phyloP scores from a whole-genome alignment of 2,888 invertebrate genomes.

The Catonia carolina region DNA sequence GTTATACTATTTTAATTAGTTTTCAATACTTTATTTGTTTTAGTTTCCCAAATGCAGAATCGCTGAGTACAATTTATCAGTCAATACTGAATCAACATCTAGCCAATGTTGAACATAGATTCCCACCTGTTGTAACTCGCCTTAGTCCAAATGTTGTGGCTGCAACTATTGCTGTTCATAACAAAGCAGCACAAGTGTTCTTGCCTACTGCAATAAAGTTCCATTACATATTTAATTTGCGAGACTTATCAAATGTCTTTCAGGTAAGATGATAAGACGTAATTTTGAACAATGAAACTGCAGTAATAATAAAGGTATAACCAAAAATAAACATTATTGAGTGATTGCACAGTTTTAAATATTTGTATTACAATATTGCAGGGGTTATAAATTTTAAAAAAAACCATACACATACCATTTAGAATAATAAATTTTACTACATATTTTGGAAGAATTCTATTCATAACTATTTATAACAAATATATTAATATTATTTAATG shows the following conservation, averaged over 20 bases:
- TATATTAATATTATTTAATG: no score
- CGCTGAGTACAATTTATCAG: slow-evolving; percentile 80
- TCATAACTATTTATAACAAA: no score
- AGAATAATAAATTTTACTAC: no score
- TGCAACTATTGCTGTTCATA: slow-evolving; percentile 78
- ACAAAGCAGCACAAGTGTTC: slow-evolving; percentile 79
- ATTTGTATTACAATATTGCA: not conserved
- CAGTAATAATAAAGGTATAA: no score
- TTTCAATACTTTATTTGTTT: no score
- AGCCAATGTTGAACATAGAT: slow-evolving; percentile 72
- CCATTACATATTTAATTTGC: slow-evolving; percentile 91
- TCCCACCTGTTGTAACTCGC: slow-evolving; percentile 60
- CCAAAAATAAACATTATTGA: no score
- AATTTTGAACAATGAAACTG: not conserved
- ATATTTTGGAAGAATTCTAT: no score
- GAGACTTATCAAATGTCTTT: slow-evolving; percentile 92
- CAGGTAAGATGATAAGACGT: slow-evolving; percentile 53
- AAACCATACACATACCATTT: no score
- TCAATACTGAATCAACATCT: slow-evolving; percentile 84
- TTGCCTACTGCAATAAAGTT: slow-evolving; percentile 94
- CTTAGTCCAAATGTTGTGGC: slow-evolving; percentile 64
- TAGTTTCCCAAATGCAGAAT: slow-evolving; percentile 70
- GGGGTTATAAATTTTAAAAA: no score
- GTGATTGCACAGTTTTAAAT: not conserved
- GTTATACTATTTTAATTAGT: no score